Percentiles rank a stretch among this genome's conserved stretches.
Evolutionary conservation across 2,888 invertebrate species (phyloP).

Genomic region (Drosophila diplacantha): DNA sequence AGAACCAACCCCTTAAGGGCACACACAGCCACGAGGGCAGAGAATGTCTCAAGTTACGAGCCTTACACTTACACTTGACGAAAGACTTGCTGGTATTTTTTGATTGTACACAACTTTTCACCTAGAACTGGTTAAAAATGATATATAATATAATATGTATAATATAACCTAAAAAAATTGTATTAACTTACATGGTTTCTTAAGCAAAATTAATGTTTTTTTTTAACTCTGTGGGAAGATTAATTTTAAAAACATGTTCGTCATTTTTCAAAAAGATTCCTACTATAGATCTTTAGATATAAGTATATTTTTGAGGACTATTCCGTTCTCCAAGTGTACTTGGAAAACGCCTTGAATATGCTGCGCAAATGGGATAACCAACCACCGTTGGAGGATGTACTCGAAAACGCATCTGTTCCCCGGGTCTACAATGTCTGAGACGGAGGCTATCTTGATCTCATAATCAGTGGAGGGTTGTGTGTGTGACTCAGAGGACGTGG

Average conservation of each 20-base stretch:
- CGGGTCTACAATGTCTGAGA: constrained; percentile 20
- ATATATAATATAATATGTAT: background rate
- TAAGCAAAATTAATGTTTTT: background rate
- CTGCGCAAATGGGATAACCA: constrained; percentile 25
- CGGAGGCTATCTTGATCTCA: constrained; percentile 60
- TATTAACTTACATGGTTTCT: background rate
- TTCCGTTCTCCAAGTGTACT: constrained; percentile 15
- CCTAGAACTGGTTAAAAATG: background rate
- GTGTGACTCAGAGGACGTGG: constrained; percentile 15
- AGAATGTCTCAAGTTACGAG: constrained; percentile 28
- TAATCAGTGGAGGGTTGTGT: constrained; percentile 36
- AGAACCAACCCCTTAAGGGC: constrained; percentile 20
- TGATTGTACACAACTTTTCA: background rate
- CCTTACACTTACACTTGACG: constrained; percentile 15
- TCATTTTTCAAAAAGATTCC: background rate
- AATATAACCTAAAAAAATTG: background rate
- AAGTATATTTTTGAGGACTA: too few relatives aligned
- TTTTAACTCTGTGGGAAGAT: background rate
- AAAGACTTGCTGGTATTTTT: background rate
- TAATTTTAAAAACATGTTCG: background rate
- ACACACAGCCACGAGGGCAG: background rate
- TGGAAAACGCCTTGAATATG: constrained; percentile 23
- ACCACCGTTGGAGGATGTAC: constrained; percentile 31
- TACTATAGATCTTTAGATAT: background rate
- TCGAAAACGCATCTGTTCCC: constrained; percentile 42